Evolutionary conservation across 2,888 invertebrate genomes (phyloP), one percentile per base, ranked within the genome.

Genomic region (Eristalis arbustorum): DNA sequence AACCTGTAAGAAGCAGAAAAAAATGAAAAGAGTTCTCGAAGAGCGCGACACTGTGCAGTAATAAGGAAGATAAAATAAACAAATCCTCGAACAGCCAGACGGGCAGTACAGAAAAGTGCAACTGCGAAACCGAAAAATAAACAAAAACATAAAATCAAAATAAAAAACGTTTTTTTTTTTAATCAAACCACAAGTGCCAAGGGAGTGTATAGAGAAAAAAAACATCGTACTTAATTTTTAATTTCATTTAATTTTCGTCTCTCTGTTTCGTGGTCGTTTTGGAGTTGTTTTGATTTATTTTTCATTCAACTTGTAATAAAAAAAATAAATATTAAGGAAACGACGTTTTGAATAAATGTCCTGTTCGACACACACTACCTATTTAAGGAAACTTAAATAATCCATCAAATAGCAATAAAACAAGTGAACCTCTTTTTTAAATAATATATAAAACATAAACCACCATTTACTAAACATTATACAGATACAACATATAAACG

Each of bases 141-240:
- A 18, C 18, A 18, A 49, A n/a, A 49, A 49, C 1, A 18, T 0
- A 42, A 42, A 62, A 5, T 34, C 8, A 28, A 28, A 31, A 31
- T 25, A 1, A 8, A 31, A 31, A 31, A 31, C 4, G 1, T 31
- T 40, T 56, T 63, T 69, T 68, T 68, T 61, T 63, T 63, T 61
- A 74, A 37, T 61, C 42, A 73, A 84, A 81, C 85, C 85, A 85
- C 77, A 85, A 85, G 85, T 85, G 85, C 85, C 85, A 85, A 85
- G 85, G 77, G 23, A 85, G 81, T 85, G 85, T 76, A 28, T 80
- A 62, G 62, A 67, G 5, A n/a, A 42, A 49, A 49, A 49, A 49
- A 42, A 42, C n/a, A 25, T 67, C 13, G 23, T 49, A n/a, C 49
- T 63, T 68, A 28, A 49, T n/a, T n/a, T 25, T 28, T 62, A 56